Evolutionary conservation across 2,113 vertebrate genomes (phyloP).

Genomic region (Perca flavescens): DNA sequence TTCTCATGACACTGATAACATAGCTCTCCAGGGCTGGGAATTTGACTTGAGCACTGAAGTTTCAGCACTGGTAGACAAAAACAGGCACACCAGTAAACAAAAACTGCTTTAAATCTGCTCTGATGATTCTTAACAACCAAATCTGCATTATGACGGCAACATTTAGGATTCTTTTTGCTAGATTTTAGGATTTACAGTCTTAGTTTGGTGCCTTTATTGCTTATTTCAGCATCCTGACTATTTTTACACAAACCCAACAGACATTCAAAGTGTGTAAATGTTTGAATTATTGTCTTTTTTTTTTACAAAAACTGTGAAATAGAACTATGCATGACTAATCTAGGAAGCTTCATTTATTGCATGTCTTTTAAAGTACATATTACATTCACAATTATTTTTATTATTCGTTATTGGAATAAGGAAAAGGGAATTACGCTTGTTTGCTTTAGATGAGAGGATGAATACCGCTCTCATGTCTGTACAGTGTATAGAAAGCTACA

Average conservation of each 20-base stretch:
- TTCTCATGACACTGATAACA: slow-evolving; percentile 13
- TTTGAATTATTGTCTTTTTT: background rate
- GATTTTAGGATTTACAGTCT: background rate
- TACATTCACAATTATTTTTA: background rate
- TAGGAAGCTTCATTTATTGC: background rate
- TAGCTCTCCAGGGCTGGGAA: slow-evolving; percentile 14
- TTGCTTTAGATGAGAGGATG: background rate
- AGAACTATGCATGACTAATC: background rate
- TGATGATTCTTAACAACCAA: background rate
- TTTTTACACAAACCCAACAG: background rate
- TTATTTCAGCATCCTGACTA: background rate
- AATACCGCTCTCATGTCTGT: background rate
- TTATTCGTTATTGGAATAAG: background rate
- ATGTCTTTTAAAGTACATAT: background rate
- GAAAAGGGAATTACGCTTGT: background rate
- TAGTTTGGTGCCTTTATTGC: background rate
- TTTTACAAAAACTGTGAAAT: background rate
- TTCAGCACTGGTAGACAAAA: background rate
- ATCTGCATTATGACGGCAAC: background rate
- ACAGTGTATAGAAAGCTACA: background rate
- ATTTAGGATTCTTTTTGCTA: too few species aligned
- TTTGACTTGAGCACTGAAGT: background rate
- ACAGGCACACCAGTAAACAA: background rate
- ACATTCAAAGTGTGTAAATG: background rate
- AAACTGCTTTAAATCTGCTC: background rate